Percentiles rank a stretch among this genome's conserved stretches.
Conservation (phyloP, 2,113 vertebrate genomes). For the Myrmecophaga tridactyla region DNA sequence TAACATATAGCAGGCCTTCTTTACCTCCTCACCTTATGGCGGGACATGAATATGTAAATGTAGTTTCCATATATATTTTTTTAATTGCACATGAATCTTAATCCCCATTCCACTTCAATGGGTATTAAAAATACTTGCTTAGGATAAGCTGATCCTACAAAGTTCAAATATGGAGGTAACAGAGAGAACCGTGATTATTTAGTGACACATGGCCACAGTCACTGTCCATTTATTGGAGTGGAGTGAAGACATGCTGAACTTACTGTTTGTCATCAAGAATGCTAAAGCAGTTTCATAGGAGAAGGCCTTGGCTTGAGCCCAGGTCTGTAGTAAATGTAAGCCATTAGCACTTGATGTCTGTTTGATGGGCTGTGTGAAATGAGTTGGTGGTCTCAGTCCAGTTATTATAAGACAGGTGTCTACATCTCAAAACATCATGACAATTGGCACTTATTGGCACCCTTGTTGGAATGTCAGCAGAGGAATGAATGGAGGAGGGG, state of each 20-base stretch:
- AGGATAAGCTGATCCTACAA: background rate
- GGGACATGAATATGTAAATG: constrained; percentile 67
- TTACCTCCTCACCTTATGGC: constrained; percentile 68
- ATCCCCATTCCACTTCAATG: constrained; percentile 52
- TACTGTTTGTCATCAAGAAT: background rate
- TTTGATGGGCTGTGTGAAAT: constrained; percentile 43
- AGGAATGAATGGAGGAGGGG: background rate
- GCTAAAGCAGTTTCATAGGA: background rate
- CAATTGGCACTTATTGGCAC: constrained; percentile 14
- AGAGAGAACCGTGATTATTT: background rate
- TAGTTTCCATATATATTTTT: constrained; percentile 51
- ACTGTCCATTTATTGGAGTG: background rate
- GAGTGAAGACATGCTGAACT: background rate
- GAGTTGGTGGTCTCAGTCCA: constrained; percentile 34
- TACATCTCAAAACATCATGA: constrained; percentile 43
- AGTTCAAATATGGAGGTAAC: background rate
- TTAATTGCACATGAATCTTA: constrained; percentile 58
- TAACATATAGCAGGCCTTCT: constrained; percentile 63
- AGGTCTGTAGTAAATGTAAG: constrained; percentile 7
- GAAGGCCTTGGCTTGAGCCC: constrained; percentile 28
- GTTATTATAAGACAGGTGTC: constrained; percentile 60
- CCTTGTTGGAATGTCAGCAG: constrained; percentile 13
- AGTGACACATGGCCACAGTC: background rate
- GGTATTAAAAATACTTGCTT: constrained; percentile 50
- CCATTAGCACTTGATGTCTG: constrained; percentile 28